Evolutionary conservation across 2,888 invertebrate species (phyloP).

Genomic region (Elysia crispata): DNA sequence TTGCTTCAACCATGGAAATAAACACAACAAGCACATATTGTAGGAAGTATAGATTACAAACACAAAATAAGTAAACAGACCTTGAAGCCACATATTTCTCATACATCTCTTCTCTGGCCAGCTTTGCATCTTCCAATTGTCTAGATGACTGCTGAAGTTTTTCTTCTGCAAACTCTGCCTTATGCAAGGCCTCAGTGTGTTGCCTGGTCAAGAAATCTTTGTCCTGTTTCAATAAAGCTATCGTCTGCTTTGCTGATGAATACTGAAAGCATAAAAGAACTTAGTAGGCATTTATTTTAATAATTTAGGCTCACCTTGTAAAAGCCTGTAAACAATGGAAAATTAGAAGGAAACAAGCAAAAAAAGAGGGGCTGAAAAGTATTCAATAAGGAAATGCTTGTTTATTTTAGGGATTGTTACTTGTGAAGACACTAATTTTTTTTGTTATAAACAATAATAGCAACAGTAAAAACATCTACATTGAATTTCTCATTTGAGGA

Average conservation of each 20-base stretch:
- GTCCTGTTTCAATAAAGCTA: conserved; percentile 74
- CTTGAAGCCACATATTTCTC: conserved; percentile 77
- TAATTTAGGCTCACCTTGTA: too few relatives aligned
- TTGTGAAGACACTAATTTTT: too few relatives aligned
- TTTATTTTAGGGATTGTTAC: too few relatives aligned
- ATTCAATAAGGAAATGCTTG: too few relatives aligned
- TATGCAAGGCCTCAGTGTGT: conserved; percentile 67
- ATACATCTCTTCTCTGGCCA: conserved; percentile 76
- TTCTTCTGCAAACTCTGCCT: conserved; percentile 71
- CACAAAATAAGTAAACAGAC: conserved; percentile 54
- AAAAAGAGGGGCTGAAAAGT: too few relatives aligned
- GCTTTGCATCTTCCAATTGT: conserved; percentile 74
- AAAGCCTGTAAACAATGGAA: too few relatives aligned
- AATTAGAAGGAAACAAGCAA: too few relatives aligned
- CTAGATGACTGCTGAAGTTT: conserved; percentile 66
- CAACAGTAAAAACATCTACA: too few relatives aligned
- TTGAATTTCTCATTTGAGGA: too few relatives aligned
- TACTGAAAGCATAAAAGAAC: conserved; percentile 55
- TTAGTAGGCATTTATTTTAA: too few relatives aligned
- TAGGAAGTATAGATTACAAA: not conserved
- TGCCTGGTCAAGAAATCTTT: conserved; percentile 76
- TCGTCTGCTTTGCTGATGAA: conserved; percentile 68
- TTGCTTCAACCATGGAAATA: too few relatives aligned
- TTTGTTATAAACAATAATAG: too few relatives aligned
- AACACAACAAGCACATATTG: not conserved